These are phyloP conservation scores for Eupithecia pulchellata DNA, from an alignment of 2,888 invertebrate species.

Conservation along the genomic window DNA sequence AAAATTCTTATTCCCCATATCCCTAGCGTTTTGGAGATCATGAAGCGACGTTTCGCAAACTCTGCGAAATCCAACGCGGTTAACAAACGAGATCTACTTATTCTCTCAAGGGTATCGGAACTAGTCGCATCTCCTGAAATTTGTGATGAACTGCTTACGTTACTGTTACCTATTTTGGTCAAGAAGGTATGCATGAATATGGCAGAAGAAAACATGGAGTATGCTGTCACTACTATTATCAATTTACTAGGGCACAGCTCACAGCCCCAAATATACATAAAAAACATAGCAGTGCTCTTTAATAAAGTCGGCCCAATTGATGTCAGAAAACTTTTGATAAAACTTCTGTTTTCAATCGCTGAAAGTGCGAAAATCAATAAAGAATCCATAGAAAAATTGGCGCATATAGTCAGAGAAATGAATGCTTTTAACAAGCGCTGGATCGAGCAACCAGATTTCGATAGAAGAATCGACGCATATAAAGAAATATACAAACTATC, in stretches of 20 bases:
- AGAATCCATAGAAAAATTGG: constrained; percentile 78
- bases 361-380: constrained; percentile 70
- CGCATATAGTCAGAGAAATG: constrained; percentile 87
- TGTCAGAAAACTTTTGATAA: constrained; percentile 89
- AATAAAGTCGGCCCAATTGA: constrained; percentile 87
- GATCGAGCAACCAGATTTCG: constrained; percentile 98
- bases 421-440: constrained; percentile 95
- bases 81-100: constrained; percentile 89
- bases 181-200: constrained; percentile 86
- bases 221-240: constrained; percentile 89
- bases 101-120: constrained; percentile 91
- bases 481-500: constrained; percentile 86
- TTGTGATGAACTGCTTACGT: constrained; percentile 88
- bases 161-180: constrained; percentile 89
- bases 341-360: constrained; percentile 86
- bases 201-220: constrained; percentile 88
- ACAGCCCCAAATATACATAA: constrained; percentile 88
- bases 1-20: constrained; percentile 91
- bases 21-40: constrained; percentile 88
- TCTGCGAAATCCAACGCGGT: constrained; percentile 85
- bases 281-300: constrained; percentile 89
- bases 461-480: constrained; percentile 91
- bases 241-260: constrained; percentile 90
- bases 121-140: constrained; percentile 88
- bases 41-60: constrained; percentile 87